A percentile compares a stretch with the other conserved stretches of the same genome.
Evolutionary conservation across 2,113 vertebrate species (phyloP).

Genomic region (Dasypus novemcinctus): DNA sequence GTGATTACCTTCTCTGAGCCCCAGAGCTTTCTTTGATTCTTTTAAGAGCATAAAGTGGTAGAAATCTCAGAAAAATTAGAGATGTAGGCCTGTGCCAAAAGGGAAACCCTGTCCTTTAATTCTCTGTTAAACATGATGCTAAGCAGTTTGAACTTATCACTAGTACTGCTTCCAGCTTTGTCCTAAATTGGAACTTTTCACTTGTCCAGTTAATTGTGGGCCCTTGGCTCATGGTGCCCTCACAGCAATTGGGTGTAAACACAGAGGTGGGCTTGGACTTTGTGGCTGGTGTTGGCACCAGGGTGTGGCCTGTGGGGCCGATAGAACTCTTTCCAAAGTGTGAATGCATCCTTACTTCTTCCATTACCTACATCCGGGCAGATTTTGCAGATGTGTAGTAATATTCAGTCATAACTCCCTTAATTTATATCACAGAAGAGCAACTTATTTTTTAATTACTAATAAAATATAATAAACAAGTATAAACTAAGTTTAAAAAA

Average conservation of each 20-base stretch:
- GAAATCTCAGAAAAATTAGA: constrained; percentile 6
- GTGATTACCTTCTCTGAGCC: background rate
- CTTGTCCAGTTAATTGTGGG: background rate
- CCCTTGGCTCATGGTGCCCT: fast-evolving
- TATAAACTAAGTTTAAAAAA: background rate
- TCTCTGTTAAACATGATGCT: background rate
- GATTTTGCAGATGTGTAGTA: background rate
- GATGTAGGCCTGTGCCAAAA: background rate
- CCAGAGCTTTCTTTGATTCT: background rate
- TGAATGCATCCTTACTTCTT: background rate
- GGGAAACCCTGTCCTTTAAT: background rate
- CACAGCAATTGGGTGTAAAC: background rate
- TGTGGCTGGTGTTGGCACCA: too few species aligned
- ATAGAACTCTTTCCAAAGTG: background rate
- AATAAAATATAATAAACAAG: background rate
- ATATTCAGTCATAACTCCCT: background rate
- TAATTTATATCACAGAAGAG: background rate
- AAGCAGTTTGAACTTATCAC: background rate
- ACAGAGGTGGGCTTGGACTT: background rate
- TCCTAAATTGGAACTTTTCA: background rate
- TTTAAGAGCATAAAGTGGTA: background rate
- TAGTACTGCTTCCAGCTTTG: background rate
- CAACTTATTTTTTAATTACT: background rate
- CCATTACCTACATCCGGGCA: background rate
- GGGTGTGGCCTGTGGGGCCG: background rate